Evolutionary conservation across 2,113 vertebrate species (phyloP).

Genomic region (Rhagologus leucostigma): DNA sequence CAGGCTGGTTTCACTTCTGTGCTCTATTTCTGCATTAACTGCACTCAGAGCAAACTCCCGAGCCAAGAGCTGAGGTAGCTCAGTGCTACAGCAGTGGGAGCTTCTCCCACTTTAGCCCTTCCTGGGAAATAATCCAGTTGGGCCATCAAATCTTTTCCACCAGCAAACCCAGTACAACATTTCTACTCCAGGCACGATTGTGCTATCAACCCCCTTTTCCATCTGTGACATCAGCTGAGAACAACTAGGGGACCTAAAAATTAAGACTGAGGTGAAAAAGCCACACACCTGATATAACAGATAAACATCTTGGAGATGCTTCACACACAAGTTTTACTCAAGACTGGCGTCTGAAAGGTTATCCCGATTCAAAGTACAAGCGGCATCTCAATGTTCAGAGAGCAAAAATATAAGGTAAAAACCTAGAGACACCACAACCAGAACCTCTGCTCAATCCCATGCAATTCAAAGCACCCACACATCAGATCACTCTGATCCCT

Average conservation of each 20-base stretch:
- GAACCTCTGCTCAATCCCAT: neutral
- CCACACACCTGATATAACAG: neutral
- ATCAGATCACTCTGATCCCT: neutral
- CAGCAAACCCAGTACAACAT: neutral
- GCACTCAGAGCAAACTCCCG: neutral
- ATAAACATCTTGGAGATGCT: neutral
- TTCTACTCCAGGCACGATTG: neutral
- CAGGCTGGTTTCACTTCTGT: neutral
- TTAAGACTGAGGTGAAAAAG: neutral
- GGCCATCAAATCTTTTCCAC: neutral
- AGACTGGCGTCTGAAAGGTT: neutral
- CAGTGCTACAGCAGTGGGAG: neutral
- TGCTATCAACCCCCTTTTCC: neutral
- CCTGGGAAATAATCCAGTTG: neutral
- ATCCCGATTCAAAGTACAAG: neutral
- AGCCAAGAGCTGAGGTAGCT: neutral
- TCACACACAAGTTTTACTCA: neutral
- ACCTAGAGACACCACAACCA: neutral
- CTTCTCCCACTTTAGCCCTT: neutral
- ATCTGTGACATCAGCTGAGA: neutral
- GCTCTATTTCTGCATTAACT: neutral
- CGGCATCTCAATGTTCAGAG: neutral
- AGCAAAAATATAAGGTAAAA: neutral
- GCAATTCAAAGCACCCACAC: neutral
- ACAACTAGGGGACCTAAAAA: neutral